Evolutionary conservation across 2,888 invertebrate genomes (phyloP).

Genomic region (Prosopocoilus inquinatus): DNA sequence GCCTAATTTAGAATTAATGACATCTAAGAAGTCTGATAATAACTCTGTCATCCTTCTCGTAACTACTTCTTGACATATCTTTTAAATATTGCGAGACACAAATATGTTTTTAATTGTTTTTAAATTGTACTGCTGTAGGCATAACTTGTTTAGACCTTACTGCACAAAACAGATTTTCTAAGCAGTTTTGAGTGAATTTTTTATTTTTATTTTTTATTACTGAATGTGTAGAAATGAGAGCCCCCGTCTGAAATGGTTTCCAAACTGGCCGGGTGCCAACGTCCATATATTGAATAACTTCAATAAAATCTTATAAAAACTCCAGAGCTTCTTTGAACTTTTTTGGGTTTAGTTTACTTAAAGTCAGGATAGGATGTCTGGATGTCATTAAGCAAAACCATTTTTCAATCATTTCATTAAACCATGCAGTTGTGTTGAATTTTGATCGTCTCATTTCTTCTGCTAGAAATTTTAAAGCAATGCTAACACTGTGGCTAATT

Average conservation of each 20-base stretch:
- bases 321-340: slow-evolving; percentile 9
- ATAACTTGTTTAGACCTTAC: slow-evolving; percentile 8
- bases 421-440: slow-evolving; percentile 23
- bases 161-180: slow-evolving; percentile 15
- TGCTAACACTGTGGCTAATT: slow-evolving; percentile 13
- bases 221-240: slow-evolving; percentile 18
- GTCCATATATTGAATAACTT: slow-evolving; percentile 11
- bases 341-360: slow-evolving; percentile 15
- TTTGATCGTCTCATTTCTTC: slow-evolving; percentile 12
- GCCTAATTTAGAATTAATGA: not conserved
- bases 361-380: slow-evolving; percentile 16
- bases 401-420: slow-evolving; percentile 15
- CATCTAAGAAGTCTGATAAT: slow-evolving; percentile 11
- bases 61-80: slow-evolving; percentile 12
- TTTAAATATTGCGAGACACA: slow-evolving; percentile 18
- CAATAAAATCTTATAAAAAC: slow-evolving; percentile 9
- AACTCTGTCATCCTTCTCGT: slow-evolving; percentile 17
- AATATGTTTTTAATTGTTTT: slow-evolving; percentile 18
- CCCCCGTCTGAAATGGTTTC: slow-evolving; percentile 14
- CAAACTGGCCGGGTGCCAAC: slow-evolving; percentile 10
- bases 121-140: slow-evolving; percentile 10
- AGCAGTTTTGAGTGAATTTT: slow-evolving; percentile 19
- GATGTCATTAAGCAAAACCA: slow-evolving; percentile 26
- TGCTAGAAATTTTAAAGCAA: slow-evolving; percentile 16
- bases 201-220: slow-evolving; percentile 13